Evolutionary conservation across 1,140 invertebrate genomes (phyloP), one percentile per base, ranked within the genome.

Genomic region (Meteorus sp.): DNA sequence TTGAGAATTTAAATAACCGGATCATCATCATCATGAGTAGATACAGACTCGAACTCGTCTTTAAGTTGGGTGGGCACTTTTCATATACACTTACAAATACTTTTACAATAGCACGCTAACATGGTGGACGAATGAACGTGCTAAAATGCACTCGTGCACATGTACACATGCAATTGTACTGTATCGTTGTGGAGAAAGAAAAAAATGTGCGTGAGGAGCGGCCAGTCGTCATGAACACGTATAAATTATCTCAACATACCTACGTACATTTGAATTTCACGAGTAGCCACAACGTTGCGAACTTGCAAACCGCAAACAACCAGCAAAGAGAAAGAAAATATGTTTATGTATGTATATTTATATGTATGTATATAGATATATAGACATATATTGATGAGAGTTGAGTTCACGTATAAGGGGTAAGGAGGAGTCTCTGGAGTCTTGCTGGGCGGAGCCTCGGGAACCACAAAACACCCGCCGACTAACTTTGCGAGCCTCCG

Each of bases 391-490:
- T n/a, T n/a, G n/a, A n/a, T n/a, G n/a, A n/a, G n/a, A n/a, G n/a
- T n/a, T n/a, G n/a, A 45, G 43, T 23, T 3, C 6, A 45, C 23
- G 3, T 11, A 27, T 27, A 31, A 43, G 60, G 62, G 68, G 65
- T 70, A 78, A 73, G 78, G 78, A 79, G 78, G 77, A 75, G 78
- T 59, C 76, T 69, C 71, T 64, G 68, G 60, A 68, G 71, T 76
- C 73, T 69, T 64, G 57, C 68, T 80, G 78, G 78, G 78, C 78
- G 78, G 77, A 78, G 78, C 77, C 66, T 79, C 71, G 59, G 63
- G 66, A 73, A 73, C 74, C 69, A 73, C 77, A 78, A 78, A 79
- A 79, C 72, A 76, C 66, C 70, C 71, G 72, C 69, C 71, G 71
- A 68, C 71, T 70, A 58, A 73, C 68, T 59, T 39, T 13, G 35